These are phyloP conservation scores for Eucera pruinosa DNA, from an alignment of 2,888 invertebrate genomes.

Conservation along the genomic window DNA sequence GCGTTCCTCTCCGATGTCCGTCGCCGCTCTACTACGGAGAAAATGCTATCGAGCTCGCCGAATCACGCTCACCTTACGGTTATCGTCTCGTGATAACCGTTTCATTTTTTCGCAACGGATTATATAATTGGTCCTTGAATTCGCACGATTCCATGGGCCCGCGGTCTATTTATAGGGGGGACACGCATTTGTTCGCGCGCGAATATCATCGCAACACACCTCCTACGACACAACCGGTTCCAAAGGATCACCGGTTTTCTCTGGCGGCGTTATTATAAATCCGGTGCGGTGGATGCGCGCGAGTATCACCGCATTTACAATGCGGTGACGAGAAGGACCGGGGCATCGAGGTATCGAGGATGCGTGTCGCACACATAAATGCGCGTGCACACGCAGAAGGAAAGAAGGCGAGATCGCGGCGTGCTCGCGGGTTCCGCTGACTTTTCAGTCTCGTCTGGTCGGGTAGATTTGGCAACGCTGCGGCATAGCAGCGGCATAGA, in stretches of 20 bases:
- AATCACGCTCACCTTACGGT: background rate
- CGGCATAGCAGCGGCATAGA: constrained; percentile 75
- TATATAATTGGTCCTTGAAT: constrained; percentile 1
- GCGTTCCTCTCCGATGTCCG: background rate
- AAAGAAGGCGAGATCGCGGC: constrained; percentile 30
- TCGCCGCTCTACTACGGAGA: too few species aligned
- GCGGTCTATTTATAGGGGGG: constrained; percentile 40
- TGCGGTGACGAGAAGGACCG: constrained; percentile 20
- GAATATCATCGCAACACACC: too few species aligned
- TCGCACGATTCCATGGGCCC: constrained; percentile 2
- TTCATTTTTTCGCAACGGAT: background rate
- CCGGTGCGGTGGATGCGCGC: constrained; percentile 49
- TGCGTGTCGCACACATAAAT: constrained; percentile 14
- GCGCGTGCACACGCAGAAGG: background rate
- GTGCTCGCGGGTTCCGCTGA: constrained; percentile 37
- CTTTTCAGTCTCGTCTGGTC: constrained; percentile 45
- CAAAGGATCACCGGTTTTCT: constrained; percentile 44
- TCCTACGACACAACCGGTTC: constrained; percentile 58
- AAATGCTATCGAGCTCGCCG: background rate
- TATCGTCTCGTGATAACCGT: background rate
- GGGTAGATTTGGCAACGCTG: constrained; percentile 69
- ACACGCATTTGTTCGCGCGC: too few species aligned
- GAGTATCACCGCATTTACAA: constrained; percentile 47
- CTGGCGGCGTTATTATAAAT: constrained; percentile 47
- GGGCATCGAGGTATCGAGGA: constrained; percentile 27